These are phyloP conservation scores for Mimumesa dahlbomi DNA, from an alignment of 2,888 invertebrate genomes.

Conservation along the genomic window DNA sequence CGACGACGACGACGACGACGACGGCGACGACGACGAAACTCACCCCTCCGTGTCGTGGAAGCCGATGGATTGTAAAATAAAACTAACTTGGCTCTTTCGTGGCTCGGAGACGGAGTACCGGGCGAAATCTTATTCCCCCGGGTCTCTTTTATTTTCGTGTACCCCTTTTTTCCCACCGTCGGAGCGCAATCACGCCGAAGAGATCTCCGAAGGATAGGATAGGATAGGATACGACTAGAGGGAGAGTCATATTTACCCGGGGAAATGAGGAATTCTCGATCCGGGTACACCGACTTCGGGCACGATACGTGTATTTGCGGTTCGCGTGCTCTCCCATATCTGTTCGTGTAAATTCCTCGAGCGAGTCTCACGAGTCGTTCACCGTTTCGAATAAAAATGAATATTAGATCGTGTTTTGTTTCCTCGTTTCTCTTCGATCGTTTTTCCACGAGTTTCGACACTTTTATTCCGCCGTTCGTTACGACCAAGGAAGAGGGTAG, in stretches of 20 bases:
- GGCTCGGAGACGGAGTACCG: slow-evolving; percentile 70
- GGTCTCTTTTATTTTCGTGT: slow-evolving; percentile 69
- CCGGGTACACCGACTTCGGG: too few relatives aligned
- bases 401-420: not conserved
- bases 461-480: too few relatives aligned
- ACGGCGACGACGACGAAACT: slow-evolving; percentile 52
- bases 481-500: slow-evolving; percentile 45
- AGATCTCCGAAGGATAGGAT: slow-evolving; percentile 13
- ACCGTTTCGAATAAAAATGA: too few relatives aligned
- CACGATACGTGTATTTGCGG: too few relatives aligned
- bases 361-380: too few relatives aligned
- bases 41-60: slow-evolving; percentile 68
- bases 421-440: slow-evolving; percentile 12
- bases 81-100: slow-evolving; percentile 80
- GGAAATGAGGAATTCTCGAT: slow-evolving; percentile 46
- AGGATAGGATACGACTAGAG: slow-evolving; percentile 1
- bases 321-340: too few relatives aligned
- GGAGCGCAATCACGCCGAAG: slow-evolving; percentile 31
- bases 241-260: slow-evolving; percentile 27
- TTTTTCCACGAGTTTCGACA: not conserved
- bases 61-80: slow-evolving; percentile 80
- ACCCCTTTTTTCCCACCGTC: slow-evolving; percentile 37
- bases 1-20: slow-evolving; percentile 49
- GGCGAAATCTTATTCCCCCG: slow-evolving; percentile 78
- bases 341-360: too few relatives aligned